Evolutionary conservation across 2,113 vertebrate genomes (phyloP).

Genomic region (Chamaetylas fuelleborni): DNA sequence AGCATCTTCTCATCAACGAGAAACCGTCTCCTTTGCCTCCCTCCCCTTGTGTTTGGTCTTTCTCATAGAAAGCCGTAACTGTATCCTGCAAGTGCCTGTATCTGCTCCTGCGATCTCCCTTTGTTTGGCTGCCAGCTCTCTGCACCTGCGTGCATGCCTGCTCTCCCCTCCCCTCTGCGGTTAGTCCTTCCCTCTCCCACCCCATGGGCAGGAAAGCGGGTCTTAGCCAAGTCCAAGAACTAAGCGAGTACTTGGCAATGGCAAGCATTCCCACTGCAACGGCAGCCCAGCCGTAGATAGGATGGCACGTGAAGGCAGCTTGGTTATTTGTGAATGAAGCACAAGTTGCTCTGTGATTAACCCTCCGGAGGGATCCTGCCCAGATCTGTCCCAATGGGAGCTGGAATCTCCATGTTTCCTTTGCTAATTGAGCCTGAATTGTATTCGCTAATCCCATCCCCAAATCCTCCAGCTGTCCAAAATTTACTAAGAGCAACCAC

Average conservation of each 20-base stretch:
- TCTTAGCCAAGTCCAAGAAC: not conserved
- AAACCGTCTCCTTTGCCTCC: not conserved
- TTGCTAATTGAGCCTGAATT: conserved; percentile 17
- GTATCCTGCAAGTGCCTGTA: not conserved
- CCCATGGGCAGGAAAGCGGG: not conserved
- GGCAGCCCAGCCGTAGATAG: not conserved
- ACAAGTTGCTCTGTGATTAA: not conserved
- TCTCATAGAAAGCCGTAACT: not conserved
- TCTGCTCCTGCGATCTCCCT: conserved; percentile 45
- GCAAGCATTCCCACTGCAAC: not conserved
- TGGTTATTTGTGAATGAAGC: not conserved
- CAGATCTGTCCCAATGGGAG: not conserved
- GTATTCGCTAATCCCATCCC: not conserved
- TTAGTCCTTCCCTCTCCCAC: conserved; percentile 14
- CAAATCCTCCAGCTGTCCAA: conserved; percentile 14
- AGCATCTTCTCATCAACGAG: not conserved
- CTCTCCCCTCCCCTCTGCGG: not conserved
- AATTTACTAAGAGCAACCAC: not conserved
- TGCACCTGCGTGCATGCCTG: conserved; percentile 38
- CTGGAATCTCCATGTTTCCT: not conserved
- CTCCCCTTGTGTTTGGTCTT: not conserved
- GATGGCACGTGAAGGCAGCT: not conserved
- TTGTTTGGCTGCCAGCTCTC: conserved; percentile 57
- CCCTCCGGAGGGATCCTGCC: not conserved
- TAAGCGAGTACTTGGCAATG: not conserved